Base-by-base conservation (phyloP, 2,797 vertebrate genomes). In the Morus bassanus region DNA sequence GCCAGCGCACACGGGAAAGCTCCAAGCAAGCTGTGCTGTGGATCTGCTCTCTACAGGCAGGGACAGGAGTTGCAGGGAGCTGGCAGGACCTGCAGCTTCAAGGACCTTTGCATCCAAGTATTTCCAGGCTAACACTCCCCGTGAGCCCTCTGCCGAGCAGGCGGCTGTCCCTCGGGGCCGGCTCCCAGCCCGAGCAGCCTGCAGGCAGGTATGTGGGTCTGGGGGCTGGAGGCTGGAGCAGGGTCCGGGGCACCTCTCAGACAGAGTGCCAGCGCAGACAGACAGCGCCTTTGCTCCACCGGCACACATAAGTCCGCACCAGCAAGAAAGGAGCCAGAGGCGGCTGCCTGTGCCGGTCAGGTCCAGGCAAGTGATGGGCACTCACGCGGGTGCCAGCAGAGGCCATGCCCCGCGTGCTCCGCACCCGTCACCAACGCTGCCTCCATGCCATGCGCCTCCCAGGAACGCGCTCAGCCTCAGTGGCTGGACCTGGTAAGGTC, bases 271-370 rank as follows among this genome's bases (percentile, higher is more conserved):
- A 2, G 48, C 5, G n/a, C 14, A 2, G 10, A 22, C 67, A 39
- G 48, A 27, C 67, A 9, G n/a, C 13, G 0, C 19, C n/a, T 25
- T 2, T 1, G 3, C 14, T 37, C 67, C 48, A 23, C 35, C 6
- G 1, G 14, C 48, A 70, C 27, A 4, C 1, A 1, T 23, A 48
- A 39, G 11, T 18, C n/a, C 35, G 23, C 11, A 2, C 19, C 1
- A 1, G 48, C 1, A 3, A 51, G 19, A 37, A 33, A 69, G 18
- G 48, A 70, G 19, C 28, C 1, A 6, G 48, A 39, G 50, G 31
- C 4, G 2, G 48, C 68, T 31, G 28, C 68, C 11, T 13, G 35
- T 53, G 48, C 35, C 2, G 4, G 21, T 39, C 28, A 39, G n/a
- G 35, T 3, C 11, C 3, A 0, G 68, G 28, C 6, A 4, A 53